Percentiles rank a stretch among this genome's conserved stretches.
phyloP scores from a whole-genome alignment of 2,113 vertebrate species.

The Rana temporaria region DNA sequence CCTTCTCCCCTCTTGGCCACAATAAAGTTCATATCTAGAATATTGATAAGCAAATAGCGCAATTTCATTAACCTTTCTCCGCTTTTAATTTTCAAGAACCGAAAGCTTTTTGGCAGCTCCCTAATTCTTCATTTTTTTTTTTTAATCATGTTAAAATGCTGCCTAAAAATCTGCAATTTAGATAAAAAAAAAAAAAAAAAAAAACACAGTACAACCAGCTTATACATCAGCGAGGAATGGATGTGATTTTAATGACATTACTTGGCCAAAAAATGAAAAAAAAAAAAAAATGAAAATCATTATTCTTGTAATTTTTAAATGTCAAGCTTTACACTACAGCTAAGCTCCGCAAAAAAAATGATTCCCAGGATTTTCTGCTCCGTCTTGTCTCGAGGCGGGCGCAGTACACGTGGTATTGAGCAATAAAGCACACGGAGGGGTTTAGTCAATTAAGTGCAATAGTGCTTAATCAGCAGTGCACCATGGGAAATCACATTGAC shows the following conservation, averaged over 20 bases:
- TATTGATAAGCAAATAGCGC: slow-evolving; percentile 37
- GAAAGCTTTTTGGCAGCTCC: slow-evolving; percentile 29
- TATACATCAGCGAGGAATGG: neutral
- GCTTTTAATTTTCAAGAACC: slow-evolving; percentile 3
- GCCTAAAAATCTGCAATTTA: slow-evolving; percentile 15
- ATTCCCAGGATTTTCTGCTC: neutral
- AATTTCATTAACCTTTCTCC: slow-evolving; percentile 41
- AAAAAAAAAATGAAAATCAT: slow-evolving; percentile 1
- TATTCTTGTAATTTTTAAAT: slow-evolving; percentile 8
- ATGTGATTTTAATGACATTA: slow-evolving; percentile 6
- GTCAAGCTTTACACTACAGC: neutral
- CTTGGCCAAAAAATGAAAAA: neutral
- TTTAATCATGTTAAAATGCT: slow-evolving; percentile 37
- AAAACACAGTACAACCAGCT: neutral
- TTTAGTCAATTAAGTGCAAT: slow-evolving; percentile 14
- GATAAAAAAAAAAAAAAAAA: neutral
- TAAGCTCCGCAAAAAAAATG: neutral
- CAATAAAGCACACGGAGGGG: neutral
- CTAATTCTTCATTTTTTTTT: slow-evolving; percentile 17
- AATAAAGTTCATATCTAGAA: slow-evolving; percentile 33
- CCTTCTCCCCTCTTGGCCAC: neutral
- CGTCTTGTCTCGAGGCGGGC: no score
- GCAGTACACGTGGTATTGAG: neutral
- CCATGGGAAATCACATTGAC: slow-evolving; percentile 26
- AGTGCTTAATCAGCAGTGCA: slow-evolving; percentile 41